Percentiles rank a stretch among this genome's conserved stretches.
These are phyloP conservation scores for Bambusicola thoracicus DNA, from an alignment of 2,113 vertebrate species.

Conservation along the genomic window DNA sequence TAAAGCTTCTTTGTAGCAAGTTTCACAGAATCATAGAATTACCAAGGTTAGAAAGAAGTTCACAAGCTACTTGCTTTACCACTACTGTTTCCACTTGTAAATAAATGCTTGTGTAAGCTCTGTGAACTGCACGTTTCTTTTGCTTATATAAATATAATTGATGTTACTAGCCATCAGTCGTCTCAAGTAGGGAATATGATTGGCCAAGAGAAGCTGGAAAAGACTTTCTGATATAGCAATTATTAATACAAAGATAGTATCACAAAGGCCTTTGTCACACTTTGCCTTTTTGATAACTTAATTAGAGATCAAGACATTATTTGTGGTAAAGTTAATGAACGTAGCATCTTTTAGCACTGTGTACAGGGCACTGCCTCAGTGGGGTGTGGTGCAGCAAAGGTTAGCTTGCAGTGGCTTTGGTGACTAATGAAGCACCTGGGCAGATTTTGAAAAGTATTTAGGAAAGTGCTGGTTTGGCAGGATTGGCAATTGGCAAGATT, in stretches of 20 bases:
- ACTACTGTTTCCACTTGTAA: background rate
- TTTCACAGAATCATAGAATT: background rate
- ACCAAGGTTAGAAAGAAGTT: too few species aligned
- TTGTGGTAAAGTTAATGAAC: slow-evolving; percentile 14
- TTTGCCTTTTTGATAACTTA: background rate
- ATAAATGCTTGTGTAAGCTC: background rate
- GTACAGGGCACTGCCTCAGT: background rate
- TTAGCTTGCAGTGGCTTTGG: background rate
- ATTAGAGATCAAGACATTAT: slow-evolving; percentile 11
- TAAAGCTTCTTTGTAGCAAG: background rate
- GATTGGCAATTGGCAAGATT: background rate
- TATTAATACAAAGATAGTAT: slow-evolving; percentile 23
- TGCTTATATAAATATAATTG: background rate
- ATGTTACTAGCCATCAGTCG: background rate
- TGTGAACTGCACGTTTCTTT: background rate
- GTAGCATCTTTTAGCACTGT: background rate
- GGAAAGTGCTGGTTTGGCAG: background rate
- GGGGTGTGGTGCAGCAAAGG: background rate
- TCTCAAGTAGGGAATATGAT: background rate
- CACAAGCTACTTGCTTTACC: background rate
- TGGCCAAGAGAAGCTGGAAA: background rate
- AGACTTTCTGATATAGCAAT: slow-evolving; percentile 2
- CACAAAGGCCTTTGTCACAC: background rate
- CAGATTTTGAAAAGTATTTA: background rate
- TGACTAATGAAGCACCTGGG: rapidly evolving